Base-by-base conservation (phyloP, 2,113 vertebrate species). In the Girardinichthys multiradiatus region DNA sequence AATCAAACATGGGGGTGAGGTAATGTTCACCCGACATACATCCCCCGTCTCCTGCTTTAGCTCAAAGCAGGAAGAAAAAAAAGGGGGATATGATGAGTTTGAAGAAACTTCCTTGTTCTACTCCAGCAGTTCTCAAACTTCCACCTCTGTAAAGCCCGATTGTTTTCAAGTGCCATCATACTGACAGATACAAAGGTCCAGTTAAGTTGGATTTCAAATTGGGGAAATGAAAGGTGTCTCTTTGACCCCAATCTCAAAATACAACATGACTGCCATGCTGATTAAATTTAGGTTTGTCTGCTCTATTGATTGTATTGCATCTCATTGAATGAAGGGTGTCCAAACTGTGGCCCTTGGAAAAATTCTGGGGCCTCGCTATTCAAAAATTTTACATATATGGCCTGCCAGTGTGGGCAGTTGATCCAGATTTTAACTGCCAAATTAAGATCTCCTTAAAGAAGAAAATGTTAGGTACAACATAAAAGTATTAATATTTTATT, bases 11-110 rank as follows among this genome's bases (percentile, higher is more conserved):
- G 87, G 88, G 88, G 91, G 91, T 95, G 95, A 96, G 91, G 94
- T 95, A 95, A 95, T 93, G 94, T 85, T 92, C 84, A 87, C 82
- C 59, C 82, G 8, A 86, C 93, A 91, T 93, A 86, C 86, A 92
- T 93, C 95, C 96, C 92, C 91, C 92, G 94, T 95, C 94, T 96
- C 93, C 93, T 92, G 94, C 95, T 96, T 96, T 92, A 91, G 90
- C 89, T 94, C 93, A 92, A 90, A 89, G 87, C 72, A 28, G 64
- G 80, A 69, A 81, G 69, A 19, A 70, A 84, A 76, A 80, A 85
- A 77, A 82, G 64, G 64, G 77, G 51, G 84, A 81, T 83, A 78
- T 80, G 86, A 80, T 70, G 85, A 84, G 74, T 67, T 61, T 21
- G 68, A 81, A 85, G 83, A 87, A 67, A 57, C 93, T 79, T 89